A percentile compares a stretch with the other conserved stretches of the same genome.
Evolutionary conservation across 2,113 vertebrate genomes (phyloP).

Genomic region (Erythrocercus mccallii): DNA sequence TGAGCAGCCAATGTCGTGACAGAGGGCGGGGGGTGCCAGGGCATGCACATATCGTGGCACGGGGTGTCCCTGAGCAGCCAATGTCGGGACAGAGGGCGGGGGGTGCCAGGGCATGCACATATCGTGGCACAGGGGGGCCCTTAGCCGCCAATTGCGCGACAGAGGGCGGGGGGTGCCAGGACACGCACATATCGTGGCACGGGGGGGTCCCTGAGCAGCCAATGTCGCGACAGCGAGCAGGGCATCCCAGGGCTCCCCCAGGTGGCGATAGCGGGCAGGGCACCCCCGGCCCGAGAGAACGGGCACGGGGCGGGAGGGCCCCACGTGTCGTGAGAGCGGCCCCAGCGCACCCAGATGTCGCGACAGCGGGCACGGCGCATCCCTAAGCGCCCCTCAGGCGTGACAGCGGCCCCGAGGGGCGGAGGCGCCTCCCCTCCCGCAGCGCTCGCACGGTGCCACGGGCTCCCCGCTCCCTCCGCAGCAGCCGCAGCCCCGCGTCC

Average conservation of each 20-base stretch:
- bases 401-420: too few species aligned
- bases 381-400: too few species aligned
- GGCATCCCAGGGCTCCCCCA: background rate
- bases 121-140: too few species aligned
- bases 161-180: too few species aligned
- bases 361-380: background rate
- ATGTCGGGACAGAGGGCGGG: background rate
- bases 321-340: background rate
- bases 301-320: background rate
- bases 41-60: too few species aligned
- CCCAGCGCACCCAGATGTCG: rapidly evolving
- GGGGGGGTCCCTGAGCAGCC: too few species aligned
- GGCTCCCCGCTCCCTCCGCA: background rate
- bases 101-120: background rate
- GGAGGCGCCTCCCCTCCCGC: background rate
- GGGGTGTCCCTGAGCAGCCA: too few species aligned
- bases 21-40: background rate
- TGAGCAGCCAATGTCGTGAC: too few species aligned
- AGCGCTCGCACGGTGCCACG: background rate
- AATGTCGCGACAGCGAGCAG: background rate
- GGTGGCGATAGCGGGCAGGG: background rate
- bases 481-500: background rate
- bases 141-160: background rate
- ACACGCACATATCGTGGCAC: too few species aligned
- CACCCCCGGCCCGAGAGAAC: rapidly evolving